Percentiles rank a stretch among this genome's conserved stretches.
phyloP scores from a whole-genome alignment of 2,113 vertebrate species.

The Astatotilapia flaviijosephi region DNA sequence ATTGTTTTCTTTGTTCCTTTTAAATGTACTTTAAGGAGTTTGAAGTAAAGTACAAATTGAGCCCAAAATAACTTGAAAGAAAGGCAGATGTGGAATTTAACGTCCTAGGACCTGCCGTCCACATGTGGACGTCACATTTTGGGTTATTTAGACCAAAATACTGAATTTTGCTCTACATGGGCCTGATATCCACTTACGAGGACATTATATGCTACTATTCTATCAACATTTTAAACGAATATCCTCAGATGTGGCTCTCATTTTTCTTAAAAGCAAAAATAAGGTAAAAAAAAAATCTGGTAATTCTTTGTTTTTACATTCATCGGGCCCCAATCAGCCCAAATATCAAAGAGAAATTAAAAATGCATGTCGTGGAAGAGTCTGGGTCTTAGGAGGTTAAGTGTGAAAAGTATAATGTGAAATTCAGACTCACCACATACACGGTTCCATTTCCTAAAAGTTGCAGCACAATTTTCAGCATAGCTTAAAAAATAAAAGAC shows the following conservation, averaged over 20 bases:
- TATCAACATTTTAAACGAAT: accelerated
- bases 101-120: too few species aligned
- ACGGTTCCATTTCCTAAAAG: accelerated
- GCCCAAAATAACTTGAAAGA: not conserved
- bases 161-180: too few species aligned
- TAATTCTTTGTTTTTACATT: not conserved
- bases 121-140: accelerated
- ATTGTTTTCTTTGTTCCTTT: not conserved
- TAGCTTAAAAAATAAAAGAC: not conserved
- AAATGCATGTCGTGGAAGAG: accelerated
- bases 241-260: not conserved
- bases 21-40: not conserved
- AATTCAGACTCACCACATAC: not conserved
- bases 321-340: accelerated
- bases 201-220: accelerated
- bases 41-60: not conserved
- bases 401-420: not conserved
- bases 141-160: too few species aligned
- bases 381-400: accelerated
- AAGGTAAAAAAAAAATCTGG: too few species aligned
- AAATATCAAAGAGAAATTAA: not conserved
- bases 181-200: not conserved
- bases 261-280: not conserved
- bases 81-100: not conserved
- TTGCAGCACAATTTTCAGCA: not conserved